Evolutionary conservation across 2,797 vertebrate species (phyloP).

Genomic region (Margarornis squamiger): DNA sequence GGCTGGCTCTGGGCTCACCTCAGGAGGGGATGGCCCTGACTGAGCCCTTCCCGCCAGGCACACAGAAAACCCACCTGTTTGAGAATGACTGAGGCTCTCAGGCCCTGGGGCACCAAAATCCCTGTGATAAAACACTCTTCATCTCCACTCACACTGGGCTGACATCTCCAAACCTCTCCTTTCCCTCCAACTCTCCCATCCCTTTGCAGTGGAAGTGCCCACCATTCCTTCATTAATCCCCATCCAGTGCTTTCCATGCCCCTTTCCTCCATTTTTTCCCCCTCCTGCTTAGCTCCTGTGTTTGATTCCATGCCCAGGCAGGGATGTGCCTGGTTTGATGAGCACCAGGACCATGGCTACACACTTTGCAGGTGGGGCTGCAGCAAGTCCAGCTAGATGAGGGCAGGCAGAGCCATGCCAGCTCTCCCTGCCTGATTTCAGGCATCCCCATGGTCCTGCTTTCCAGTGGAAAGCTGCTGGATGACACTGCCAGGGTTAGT

Average conservation of each 20-base stretch:
- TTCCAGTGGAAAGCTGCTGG: neutral
- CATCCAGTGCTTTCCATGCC: neutral
- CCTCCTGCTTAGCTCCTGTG: neutral
- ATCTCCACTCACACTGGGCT: accelerated
- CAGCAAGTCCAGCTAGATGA: accelerated
- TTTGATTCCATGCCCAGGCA: neutral
- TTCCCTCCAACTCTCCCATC: neutral
- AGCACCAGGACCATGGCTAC: accelerated
- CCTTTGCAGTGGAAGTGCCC: neutral
- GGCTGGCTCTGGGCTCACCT: neutral
- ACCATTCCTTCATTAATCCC: no score
- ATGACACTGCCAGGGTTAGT: accelerated
- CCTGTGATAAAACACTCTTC: neutral
- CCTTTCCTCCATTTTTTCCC: neutral
- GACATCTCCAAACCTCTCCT: neutral
- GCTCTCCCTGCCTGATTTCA: accelerated
- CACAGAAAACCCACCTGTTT: accelerated
- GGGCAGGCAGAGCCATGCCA: neutral
- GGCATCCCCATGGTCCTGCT: neutral
- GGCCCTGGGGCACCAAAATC: accelerated
- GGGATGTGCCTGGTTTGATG: neutral
- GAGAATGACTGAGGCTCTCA: neutral
- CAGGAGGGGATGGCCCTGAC: accelerated
- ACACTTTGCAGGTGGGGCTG: neutral
- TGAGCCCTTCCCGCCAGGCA: accelerated